Percentiles rank a stretch among this genome's conserved stretches.
Evolutionary conservation across 2,797 vertebrate species (phyloP).

Genomic region (Perodicticus potto): DNA sequence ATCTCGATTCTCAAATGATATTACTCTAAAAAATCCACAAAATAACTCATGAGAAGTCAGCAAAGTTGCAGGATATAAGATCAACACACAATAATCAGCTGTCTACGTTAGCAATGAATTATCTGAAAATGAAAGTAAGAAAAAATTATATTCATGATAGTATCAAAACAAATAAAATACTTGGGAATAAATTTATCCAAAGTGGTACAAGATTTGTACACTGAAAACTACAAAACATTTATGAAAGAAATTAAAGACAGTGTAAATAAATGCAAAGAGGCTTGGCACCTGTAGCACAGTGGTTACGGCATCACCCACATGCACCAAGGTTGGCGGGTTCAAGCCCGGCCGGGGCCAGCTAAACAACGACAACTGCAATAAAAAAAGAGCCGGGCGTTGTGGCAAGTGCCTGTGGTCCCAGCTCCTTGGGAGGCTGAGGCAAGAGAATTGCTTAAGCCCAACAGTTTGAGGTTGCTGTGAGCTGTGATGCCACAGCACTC

Average conservation of each 20-base stretch:
- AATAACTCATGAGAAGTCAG: background rate
- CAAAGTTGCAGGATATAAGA: background rate
- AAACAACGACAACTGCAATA: no score
- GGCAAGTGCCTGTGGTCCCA: no score
- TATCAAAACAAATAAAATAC: constrained; percentile 38
- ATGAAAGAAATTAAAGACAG: constrained; percentile 20
- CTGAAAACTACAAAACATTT: constrained; percentile 9
- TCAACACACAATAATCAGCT: background rate
- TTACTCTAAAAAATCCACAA: background rate
- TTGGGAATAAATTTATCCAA: background rate
- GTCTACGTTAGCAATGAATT: background rate
- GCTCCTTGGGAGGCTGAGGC: no score
- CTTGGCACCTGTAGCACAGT: no score
- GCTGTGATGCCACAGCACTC: no score
- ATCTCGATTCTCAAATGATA: background rate
- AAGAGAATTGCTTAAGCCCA: no score
- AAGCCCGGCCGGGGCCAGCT: no score
- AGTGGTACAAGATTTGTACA: background rate
- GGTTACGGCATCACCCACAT: no score
- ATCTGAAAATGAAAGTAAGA: background rate
- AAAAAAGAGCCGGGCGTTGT: no score
- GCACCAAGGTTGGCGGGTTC: no score
- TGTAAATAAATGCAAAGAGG: background rate
- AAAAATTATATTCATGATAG: background rate
- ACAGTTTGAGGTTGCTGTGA: no score